These are phyloP conservation scores for Agapostemon virescens DNA, from an alignment of 2,888 invertebrate genomes.

Conservation along the genomic window DNA sequence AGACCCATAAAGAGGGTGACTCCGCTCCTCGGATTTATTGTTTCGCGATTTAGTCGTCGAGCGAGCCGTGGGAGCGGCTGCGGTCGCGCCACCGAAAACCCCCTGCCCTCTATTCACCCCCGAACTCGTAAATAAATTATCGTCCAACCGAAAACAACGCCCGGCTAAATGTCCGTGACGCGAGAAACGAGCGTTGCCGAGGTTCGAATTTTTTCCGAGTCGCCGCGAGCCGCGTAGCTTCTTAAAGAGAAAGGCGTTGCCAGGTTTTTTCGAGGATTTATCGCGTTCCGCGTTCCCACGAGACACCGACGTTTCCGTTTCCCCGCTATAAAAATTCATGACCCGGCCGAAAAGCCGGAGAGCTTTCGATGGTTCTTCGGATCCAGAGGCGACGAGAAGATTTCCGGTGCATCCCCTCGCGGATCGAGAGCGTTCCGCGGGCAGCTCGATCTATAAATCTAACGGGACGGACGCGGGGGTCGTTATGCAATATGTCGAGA, in stretches of 20 bases:
- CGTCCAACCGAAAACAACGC: conserved; percentile 19
- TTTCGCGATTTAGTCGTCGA: conserved; percentile 77
- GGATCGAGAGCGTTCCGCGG: neutral
- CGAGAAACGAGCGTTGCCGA: neutral
- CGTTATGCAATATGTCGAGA: conserved; percentile 71
- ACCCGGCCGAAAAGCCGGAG: conserved; percentile 41
- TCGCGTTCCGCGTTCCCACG: conserved; percentile 40
- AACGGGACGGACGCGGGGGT: conserved; percentile 60
- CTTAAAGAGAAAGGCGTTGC: conserved; percentile 45
- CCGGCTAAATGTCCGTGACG: neutral
- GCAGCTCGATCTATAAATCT: conserved; percentile 50
- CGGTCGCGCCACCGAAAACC: conserved; percentile 32
- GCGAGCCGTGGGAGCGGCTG: conserved; percentile 67
- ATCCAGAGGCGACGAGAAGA: neutral
- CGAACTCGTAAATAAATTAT: conserved; percentile 63
- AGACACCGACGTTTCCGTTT: conserved; percentile 39
- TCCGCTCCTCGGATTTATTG: conserved; percentile 76
- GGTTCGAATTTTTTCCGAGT: neutral
- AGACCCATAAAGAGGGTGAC: conserved; percentile 73
- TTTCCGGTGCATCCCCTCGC: conserved; percentile 15
- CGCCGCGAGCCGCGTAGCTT: conserved; percentile 4
- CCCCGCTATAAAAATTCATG: conserved; percentile 67
- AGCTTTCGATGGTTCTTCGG: neutral
- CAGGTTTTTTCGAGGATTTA: conserved; percentile 42
- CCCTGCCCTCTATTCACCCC: conserved; percentile 22